Evolutionary conservation across 2,113 vertebrate species (phyloP), one percentile per base, ranked within the genome.

Genomic region (Otocyon megalotis): DNA sequence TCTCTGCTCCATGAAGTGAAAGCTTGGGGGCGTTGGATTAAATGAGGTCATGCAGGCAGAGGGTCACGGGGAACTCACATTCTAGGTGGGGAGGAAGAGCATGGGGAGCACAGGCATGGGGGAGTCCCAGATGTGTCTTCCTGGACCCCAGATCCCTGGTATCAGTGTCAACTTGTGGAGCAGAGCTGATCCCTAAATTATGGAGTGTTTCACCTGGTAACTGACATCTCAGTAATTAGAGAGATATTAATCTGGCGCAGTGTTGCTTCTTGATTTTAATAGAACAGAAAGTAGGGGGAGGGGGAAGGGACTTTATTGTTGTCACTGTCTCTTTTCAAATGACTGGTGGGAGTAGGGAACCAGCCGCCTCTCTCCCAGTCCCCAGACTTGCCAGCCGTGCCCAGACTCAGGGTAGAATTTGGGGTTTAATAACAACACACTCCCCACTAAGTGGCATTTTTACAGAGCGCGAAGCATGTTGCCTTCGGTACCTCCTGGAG

Each of bases 151-250:
- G 71, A 43, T 85, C n/a, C 50, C 50, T 93, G 53, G 84, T 81
- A 0, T 95, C 79, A 50, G 50, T 92, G 84, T 93, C 77, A 85
- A 2, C 28, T 0, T 67, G 48, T 43, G 65, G 56, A 82, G 20
- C 37, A 53, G 53, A 20, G 71, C 77, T 95, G 94, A 69, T 88
- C 89, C 74, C 63, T 93, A 84, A 95, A 93, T 97, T 60, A 80
- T 0, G 69, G 89, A 94, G 88, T 37, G 90, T 89, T 82, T 74
- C 67, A 79, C 74, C 26, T 32, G 4, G 22, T 89, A 90, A 97
- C 60, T 91, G 96, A 96, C 94, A 96, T 12, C 37, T 79, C 90
- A 90, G 90, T 96, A 90, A 97, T 96, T 95, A 97, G 83, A 96
- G 88, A 88, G 81, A 69, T 79, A 85, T 35, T 94, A 94, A 94